A percentile compares a stretch with the other conserved stretches of the same genome.
Conservation (phyloP, 2,888 invertebrate species). For the Drosophila maculinotata region DNA sequence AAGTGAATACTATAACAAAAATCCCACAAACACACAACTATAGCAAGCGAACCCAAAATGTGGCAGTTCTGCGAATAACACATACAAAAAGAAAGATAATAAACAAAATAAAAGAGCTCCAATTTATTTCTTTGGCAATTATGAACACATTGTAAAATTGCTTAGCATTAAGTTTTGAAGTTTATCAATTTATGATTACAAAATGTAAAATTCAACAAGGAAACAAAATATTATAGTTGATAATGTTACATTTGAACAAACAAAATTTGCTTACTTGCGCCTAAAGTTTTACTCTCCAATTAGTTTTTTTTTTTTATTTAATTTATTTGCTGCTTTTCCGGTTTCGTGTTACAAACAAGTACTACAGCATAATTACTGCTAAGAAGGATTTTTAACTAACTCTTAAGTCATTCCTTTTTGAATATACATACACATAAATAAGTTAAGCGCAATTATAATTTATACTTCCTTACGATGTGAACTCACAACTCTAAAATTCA, state of each 20-base stretch:
- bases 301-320: conserved; percentile 5
- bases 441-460: conserved; percentile 69
- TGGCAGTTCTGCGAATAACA: conserved; percentile 13
- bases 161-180: conserved; percentile 65
- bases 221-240: conserved; percentile 22
- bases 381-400: conserved; percentile 78
- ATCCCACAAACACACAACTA: conserved; percentile 34
- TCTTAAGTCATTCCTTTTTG: conserved; percentile 81
- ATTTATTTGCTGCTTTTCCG: conserved; percentile 47
- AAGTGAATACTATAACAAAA: conserved; percentile 51
- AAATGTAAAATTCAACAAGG: conserved; percentile 44
- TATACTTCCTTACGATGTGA: conserved; percentile 40
- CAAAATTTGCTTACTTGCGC: conserved; percentile 29
- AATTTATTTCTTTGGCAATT: conserved; percentile 38
- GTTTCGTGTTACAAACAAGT: conserved; percentile 57
- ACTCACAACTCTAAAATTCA: conserved; percentile 46
- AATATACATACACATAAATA: conserved; percentile 54
- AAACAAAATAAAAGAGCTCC: conserved; percentile 36
- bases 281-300: conserved; percentile 11
- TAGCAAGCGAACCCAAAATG: conserved; percentile 39
- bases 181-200: conserved; percentile 40
- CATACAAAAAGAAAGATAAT: conserved; percentile 4
- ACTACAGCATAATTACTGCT: conserved; percentile 61
- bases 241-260: conserved; percentile 54
- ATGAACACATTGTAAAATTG: conserved; percentile 66